Percentiles rank a stretch among this genome's conserved stretches.
Evolutionary conservation across 2,888 invertebrate species (phyloP).

Genomic region (Drosophila meridiana): DNA sequence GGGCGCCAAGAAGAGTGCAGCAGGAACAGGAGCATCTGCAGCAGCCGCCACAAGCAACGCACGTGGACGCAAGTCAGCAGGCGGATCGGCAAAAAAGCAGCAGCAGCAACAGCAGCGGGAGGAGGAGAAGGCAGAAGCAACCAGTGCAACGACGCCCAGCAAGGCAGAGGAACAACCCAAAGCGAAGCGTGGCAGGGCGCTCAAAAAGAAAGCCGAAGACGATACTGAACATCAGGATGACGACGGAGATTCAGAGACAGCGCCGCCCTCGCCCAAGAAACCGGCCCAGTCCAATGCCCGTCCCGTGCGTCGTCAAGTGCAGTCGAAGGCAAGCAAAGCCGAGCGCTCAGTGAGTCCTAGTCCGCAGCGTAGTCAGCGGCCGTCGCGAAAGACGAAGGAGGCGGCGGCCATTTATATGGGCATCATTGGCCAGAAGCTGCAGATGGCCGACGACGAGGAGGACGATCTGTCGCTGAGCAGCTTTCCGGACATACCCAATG

Average conservation of each 20-base stretch:
- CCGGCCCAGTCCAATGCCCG: constrained; percentile 39
- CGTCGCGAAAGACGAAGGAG: constrained; percentile 90
- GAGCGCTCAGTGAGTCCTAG: constrained; percentile 46
- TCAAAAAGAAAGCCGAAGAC: constrained; percentile 67
- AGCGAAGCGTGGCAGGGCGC: constrained; percentile 51
- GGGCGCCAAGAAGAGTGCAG: constrained; percentile 56
- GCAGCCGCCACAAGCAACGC: constrained; percentile 23
- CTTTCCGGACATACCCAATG: constrained; percentile 89
- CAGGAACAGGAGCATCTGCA: constrained; percentile 13
- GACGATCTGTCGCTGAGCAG: constrained; percentile 88
- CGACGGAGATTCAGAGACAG: constrained; percentile 27
- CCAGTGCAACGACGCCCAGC: constrained; percentile 15
- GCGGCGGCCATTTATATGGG: constrained; percentile 91
- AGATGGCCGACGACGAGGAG: constrained; percentile 87
- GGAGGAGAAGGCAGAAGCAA: constrained; percentile 9
- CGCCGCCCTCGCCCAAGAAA: constrained; percentile 68
- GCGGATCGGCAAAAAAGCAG: constrained; percentile 48
- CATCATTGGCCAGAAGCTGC: constrained; percentile 89
- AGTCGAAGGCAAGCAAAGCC: constrained; percentile 36
- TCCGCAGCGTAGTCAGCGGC: constrained; percentile 84
- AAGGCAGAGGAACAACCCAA: constrained; percentile 32
- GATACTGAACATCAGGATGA: constrained; percentile 52
- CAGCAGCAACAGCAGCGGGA: constrained; percentile 41
- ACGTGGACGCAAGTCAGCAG: constrained; percentile 60
- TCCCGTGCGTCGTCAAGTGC: constrained; percentile 59